These are phyloP conservation scores for Monarcha castaneiventris DNA, from an alignment of 2,113 vertebrate genomes.

Conservation along the genomic window DNA sequence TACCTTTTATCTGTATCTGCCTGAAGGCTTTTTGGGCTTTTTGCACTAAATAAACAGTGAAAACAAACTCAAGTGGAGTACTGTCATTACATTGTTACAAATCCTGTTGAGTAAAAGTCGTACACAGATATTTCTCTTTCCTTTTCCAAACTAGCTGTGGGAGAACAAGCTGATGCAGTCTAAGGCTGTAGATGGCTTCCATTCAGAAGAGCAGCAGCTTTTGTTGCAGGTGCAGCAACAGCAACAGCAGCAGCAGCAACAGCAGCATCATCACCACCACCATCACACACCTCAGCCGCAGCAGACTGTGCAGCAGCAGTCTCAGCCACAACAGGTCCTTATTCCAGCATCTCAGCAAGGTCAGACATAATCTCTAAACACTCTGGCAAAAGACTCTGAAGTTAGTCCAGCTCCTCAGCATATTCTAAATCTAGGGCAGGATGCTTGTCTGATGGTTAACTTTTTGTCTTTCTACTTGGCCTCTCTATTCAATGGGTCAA, in stretches of 20 bases:
- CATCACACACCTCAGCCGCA: slow-evolving; percentile 75
- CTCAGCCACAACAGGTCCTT: slow-evolving; percentile 82
- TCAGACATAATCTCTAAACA: slow-evolving; percentile 45
- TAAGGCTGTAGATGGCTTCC: slow-evolving; percentile 97
- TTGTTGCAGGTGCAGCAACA: slow-evolving; percentile 85
- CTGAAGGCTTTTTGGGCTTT: neutral
- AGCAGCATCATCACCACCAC: slow-evolving; percentile 78
- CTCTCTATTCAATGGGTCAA: neutral
- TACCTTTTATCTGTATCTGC: neutral
- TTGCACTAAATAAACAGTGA: neutral
- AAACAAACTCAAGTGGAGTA: neutral
- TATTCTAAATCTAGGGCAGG: neutral
- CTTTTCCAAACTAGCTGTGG: slow-evolving; percentile 84
- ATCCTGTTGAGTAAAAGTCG: neutral
- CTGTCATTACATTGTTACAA: neutral
- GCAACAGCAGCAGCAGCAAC: slow-evolving; percentile 83
- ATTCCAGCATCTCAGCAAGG: slow-evolving; percentile 91
- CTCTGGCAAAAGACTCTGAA: neutral
- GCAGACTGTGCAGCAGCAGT: slow-evolving; percentile 70
- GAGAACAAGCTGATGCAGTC: slow-evolving; percentile 98
- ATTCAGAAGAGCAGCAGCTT: slow-evolving; percentile 92
- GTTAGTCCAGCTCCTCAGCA: neutral
- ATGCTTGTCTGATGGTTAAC: neutral
- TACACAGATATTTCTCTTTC: neutral
- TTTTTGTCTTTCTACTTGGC: neutral